phyloP scores from a whole-genome alignment of 2,888 invertebrate species.

The Dasypolia templi region DNA sequence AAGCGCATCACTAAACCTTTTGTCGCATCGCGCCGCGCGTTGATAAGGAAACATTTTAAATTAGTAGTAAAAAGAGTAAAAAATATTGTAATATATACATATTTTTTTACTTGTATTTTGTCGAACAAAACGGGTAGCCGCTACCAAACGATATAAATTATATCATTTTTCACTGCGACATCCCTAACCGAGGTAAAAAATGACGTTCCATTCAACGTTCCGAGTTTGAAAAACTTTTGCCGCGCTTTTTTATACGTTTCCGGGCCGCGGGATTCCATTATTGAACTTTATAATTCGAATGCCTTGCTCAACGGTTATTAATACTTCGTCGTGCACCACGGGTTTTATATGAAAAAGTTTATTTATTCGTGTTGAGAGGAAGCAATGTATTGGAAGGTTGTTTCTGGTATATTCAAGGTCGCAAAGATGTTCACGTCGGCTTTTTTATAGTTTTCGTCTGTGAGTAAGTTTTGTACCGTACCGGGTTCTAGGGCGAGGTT shows the following conservation, averaged over 20 bases:
- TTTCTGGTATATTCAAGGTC: conserved; percentile 47
- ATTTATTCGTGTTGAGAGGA: background rate
- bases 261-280: conserved; percentile 87
- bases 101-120: conserved; percentile 89
- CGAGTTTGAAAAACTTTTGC: conserved; percentile 89
- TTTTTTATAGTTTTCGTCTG: conserved; percentile 79
- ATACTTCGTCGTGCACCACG: conserved; percentile 46
- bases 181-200: conserved; percentile 90
- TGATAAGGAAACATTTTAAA: conserved; percentile 91
- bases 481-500: conserved; percentile 47
- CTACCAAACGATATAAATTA: conserved; percentile 89
- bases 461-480: conserved; percentile 67
- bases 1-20: conserved; percentile 80
- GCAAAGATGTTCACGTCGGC: conserved; percentile 70
- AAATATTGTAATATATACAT: conserved; percentile 82
- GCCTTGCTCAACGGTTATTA: conserved; percentile 60
- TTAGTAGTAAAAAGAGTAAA: conserved; percentile 87
- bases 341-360: conserved; percentile 16
- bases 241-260: conserved; percentile 90
- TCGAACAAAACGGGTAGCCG: conserved; percentile 90
- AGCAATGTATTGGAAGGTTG: conserved; percentile 50
- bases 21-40: conserved; percentile 88
- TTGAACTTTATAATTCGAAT: conserved; percentile 70
- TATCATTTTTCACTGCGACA: conserved; percentile 90
- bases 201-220: conserved; percentile 88